Conservation (phyloP, 2,888 invertebrate species). For the Rotaria macrura region DNA sequence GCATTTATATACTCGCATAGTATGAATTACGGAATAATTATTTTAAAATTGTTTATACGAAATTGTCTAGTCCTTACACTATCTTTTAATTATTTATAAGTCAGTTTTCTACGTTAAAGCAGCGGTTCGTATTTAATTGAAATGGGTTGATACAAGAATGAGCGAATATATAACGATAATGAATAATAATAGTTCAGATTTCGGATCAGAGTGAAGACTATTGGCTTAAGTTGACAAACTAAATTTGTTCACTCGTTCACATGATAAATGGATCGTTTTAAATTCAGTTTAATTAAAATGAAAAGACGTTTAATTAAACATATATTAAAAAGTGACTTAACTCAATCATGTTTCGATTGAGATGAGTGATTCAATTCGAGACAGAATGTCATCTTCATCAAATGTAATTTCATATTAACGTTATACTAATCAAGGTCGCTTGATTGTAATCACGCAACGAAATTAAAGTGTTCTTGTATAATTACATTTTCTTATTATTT, state of each 20-base stretch:
- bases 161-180: no score
- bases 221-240: neutral
- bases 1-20: no score
- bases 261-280: no score
- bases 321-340: neutral
- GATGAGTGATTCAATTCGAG: neutral
- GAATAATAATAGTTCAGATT: neutral
- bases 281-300: no score
- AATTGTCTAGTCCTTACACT: neutral
- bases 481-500: no score
- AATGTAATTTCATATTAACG: no score
- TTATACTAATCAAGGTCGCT: no score
- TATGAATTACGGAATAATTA: no score
- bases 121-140: neutral
- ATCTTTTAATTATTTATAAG: neutral
- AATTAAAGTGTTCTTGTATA: no score
- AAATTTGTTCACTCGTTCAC: neutral
- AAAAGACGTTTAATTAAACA: neutral
- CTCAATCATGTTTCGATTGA: neutral
- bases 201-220: neutral
- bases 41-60: neutral
- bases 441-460: neutral
- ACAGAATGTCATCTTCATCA: neutral
- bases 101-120: neutral
- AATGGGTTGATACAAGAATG: no score